Evolutionary conservation across 2,113 vertebrate genomes (phyloP).

Genomic region (Tragelaphus imberbis): DNA sequence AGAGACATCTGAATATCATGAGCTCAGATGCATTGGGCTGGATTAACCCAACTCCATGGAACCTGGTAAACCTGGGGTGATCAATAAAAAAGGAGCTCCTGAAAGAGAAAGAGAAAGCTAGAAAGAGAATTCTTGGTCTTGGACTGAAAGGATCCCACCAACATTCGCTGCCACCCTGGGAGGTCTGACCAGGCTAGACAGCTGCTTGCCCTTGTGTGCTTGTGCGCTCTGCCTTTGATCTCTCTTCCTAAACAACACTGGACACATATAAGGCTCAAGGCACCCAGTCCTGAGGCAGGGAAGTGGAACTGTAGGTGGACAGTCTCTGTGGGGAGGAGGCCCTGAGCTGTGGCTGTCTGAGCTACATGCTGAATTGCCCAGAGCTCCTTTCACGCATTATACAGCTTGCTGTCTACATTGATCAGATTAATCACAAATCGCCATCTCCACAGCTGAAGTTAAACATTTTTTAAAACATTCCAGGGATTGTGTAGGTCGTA

Average conservation of each 20-base stretch:
- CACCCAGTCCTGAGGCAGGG: not conserved
- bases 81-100: not conserved
- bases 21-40: not conserved
- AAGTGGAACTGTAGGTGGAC: not conserved
- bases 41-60: not conserved
- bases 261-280: not conserved
- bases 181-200: too few relatives aligned
- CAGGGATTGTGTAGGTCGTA: conserved; percentile 47
- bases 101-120: not conserved
- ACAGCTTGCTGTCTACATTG: conserved; percentile 44
- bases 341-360: not conserved
- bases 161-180: too few relatives aligned
- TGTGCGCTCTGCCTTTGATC: too few relatives aligned
- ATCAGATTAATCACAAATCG: conserved; percentile 49
- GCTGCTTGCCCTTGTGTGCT: too few relatives aligned
- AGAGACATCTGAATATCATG: not conserved
- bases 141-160: too few relatives aligned
- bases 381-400: conserved; percentile 7
- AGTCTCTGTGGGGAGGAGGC: not conserved
- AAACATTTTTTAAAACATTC: conserved; percentile 53
- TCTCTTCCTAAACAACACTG: not conserved
- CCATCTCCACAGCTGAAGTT: conserved; percentile 56
- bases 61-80: not conserved
- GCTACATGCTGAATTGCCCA: not conserved
- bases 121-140: not conserved